Conservation (phyloP, 2,888 invertebrate genomes). For the Synergus umbraculus region DNA sequence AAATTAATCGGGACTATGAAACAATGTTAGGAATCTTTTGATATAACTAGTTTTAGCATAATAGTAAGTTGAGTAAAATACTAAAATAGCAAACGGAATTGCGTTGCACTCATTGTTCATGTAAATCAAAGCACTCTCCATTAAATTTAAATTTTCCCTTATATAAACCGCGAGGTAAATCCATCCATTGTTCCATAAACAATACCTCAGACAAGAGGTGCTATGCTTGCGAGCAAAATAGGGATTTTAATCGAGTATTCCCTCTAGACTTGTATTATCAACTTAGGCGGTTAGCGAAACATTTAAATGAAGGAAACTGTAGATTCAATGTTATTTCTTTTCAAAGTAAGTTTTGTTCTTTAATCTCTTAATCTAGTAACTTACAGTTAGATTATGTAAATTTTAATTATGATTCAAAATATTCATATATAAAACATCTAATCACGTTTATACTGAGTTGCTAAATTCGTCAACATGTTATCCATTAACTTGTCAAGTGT, state of each 20-base stretch:
- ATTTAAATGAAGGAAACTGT: background rate
- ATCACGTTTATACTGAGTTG: background rate
- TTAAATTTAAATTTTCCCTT: slow-evolving; percentile 26
- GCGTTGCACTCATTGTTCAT: slow-evolving; percentile 12
- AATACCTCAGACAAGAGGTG: slow-evolving; percentile 10
- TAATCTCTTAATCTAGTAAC: no score
- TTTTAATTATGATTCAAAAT: no score
- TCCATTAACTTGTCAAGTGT: background rate
- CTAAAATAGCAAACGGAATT: slow-evolving; percentile 7
- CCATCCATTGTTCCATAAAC: slow-evolving; percentile 38
- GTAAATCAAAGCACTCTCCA: slow-evolving; percentile 24
- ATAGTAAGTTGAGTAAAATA: slow-evolving; percentile 6
- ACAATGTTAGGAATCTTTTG: background rate
- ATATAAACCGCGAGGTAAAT: slow-evolving; percentile 17
- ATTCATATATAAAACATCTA: no score
- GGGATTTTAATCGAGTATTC: slow-evolving; percentile 34
- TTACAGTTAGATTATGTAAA: no score
- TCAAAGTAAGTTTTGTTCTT: background rate
- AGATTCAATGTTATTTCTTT: background rate
- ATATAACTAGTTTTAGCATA: background rate
- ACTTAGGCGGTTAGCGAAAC: slow-evolving; percentile 9
- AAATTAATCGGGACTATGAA: background rate
- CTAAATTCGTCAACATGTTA: background rate
- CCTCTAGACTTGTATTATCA: slow-evolving; percentile 11
- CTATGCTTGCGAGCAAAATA: slow-evolving; percentile 14